Evolutionary conservation across 1,140 invertebrate species (phyloP), one percentile per base, ranked within the genome.

Genomic region (Phortica variegata): DNA sequence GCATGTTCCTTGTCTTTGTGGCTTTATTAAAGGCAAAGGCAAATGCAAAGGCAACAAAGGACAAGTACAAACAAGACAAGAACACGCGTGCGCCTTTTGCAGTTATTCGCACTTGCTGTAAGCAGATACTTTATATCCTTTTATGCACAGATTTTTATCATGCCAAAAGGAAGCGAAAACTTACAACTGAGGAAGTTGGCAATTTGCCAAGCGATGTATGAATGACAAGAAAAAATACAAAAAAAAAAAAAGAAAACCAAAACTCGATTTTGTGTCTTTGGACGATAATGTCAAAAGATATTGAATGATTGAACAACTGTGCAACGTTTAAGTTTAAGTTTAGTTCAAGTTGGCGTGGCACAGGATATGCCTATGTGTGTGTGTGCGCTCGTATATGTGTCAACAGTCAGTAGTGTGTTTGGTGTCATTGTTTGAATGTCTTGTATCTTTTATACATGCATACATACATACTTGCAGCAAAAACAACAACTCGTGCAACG

Each of bases 91-190:
- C 55, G 54, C 54, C 51, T 46, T 52, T 29, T 29, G 26, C 12
- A 45, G 46, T 47, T n/a, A n/a, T n/a, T n/a, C n/a, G n/a, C n/a
- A n/a, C n/a, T 33, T 43, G 46, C 39, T 60, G 65, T 65, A 68
- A 68, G 65, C 55, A 60, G 65, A 68, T 68, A 68, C 58, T 55
- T 19, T 61, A 68, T 68, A 68, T 68, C 65, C 65, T 68, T 66
- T 65, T 42, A 3, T 29, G 57, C 57, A 60, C 49, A 49, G 63
- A 66, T 66, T 66, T 53, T 38, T 45, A 66, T 66, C 63, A 33
- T 42, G 17, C 37, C 20, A 49, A 52, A 37, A 65, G 65, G 65
- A 68, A 68, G 65, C 65, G 65, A 68, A 68, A 68, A 69, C 65
- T 61, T 68, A 68, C 65, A 68, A 68, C 55, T 68, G 65, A 66